These are phyloP conservation scores for Amphiura filiformis DNA, from an alignment of 35 echinoderm and acorn worm species.

Conservation along the genomic window DNA sequence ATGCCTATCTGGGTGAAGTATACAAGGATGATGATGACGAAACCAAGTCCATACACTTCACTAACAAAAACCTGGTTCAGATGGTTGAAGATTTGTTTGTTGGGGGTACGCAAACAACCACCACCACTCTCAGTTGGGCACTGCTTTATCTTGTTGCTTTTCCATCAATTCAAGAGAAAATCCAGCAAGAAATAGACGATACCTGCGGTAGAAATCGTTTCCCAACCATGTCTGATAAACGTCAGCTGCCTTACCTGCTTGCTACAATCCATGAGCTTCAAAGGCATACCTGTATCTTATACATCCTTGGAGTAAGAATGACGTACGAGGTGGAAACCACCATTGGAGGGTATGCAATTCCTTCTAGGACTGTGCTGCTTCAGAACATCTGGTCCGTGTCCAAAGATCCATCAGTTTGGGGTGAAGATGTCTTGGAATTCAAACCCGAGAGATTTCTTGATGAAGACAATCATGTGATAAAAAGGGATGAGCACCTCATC, in stretches of 20 bases:
- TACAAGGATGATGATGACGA: neutral
- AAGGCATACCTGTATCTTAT: slow-evolving; percentile 17
- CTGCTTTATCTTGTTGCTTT: slow-evolving; percentile 60
- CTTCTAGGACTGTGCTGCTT: neutral
- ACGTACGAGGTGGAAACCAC: slow-evolving; percentile 25
- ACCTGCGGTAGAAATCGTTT: slow-evolving; percentile 47
- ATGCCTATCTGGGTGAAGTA: neutral
- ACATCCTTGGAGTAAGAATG: slow-evolving; percentile 25
- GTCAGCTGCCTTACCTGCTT: slow-evolving; percentile 50
- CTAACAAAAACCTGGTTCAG: slow-evolving; percentile 13
- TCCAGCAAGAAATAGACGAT: slow-evolving; percentile 64
- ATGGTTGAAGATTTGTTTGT: slow-evolving; percentile 57
- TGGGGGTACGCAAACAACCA: slow-evolving; percentile 69
- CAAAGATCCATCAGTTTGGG: neutral
- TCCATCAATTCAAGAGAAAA: slow-evolving; percentile 57
- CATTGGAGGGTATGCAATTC: slow-evolving; percentile 45
- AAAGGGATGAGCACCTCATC: neutral
- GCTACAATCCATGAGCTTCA: slow-evolving; percentile 47
- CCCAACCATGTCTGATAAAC: slow-evolving; percentile 46
- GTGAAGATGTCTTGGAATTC: neutral
- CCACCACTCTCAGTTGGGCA: slow-evolving; percentile 73
- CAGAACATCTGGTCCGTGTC: neutral
- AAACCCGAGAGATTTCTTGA: neutral
- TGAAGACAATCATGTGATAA: neutral
- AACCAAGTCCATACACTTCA: neutral